Evolutionary conservation across 2,888 invertebrate genomes (phyloP).

Genomic region (Crematogaster levior): DNA sequence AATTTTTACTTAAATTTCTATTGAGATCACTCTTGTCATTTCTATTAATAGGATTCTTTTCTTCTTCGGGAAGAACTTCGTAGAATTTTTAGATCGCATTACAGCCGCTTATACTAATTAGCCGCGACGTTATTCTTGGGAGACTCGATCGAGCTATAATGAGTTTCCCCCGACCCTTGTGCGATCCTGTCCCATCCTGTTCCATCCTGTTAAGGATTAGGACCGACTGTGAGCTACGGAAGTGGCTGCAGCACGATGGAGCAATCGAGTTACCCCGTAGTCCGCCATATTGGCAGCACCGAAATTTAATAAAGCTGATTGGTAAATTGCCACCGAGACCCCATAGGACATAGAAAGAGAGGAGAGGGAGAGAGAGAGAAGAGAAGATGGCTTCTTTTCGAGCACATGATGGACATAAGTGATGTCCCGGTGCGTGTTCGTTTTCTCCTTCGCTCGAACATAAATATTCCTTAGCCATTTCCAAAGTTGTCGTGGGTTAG

Average conservation of each 20-base stretch:
- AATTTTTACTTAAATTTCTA: not conserved
- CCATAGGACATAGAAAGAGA: slow-evolving; percentile 23
- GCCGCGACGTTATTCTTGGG: slow-evolving; percentile 47
- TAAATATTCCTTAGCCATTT: not conserved
- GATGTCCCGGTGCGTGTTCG: not conserved
- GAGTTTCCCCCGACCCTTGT: slow-evolving; percentile 45
- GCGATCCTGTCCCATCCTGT: slow-evolving; percentile 43
- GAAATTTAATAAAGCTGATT: slow-evolving; percentile 76
- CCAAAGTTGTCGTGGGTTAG: not conserved
- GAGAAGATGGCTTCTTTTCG: not conserved
- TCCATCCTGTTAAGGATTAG: slow-evolving; percentile 58
- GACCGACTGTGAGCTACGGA: slow-evolving; percentile 38
- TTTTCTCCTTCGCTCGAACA: not conserved
- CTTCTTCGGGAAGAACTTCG: too few relatives aligned
- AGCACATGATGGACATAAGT: not conserved
- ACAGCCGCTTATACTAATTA: slow-evolving; percentile 39
- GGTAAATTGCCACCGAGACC: slow-evolving; percentile 71
- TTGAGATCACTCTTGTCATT: not conserved
- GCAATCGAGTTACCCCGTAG: slow-evolving; percentile 58
- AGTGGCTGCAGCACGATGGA: slow-evolving; percentile 48
- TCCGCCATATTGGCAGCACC: slow-evolving; percentile 58
- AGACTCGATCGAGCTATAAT: slow-evolving; percentile 47
- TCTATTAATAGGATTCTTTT: not conserved
- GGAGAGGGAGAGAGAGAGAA: slow-evolving; percentile 18
- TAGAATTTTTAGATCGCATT: slow-evolving; percentile 25